Conservation (phyloP, 2,888 invertebrate species). For the Epistrophella euchroma region DNA sequence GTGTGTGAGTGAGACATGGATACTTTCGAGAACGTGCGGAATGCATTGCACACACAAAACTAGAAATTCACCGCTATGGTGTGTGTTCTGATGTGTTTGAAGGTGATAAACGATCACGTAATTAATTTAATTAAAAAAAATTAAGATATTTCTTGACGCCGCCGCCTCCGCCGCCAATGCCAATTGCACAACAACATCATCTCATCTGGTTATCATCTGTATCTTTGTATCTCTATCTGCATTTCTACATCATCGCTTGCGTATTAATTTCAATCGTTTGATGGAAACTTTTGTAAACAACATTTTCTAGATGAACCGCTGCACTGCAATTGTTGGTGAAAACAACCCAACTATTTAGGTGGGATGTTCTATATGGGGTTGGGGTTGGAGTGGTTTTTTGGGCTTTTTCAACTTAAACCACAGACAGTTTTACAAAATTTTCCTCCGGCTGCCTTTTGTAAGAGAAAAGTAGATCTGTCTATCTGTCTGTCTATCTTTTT, state of each 20-base stretch:
- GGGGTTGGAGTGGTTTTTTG: neutral
- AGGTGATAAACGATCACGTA: conserved; percentile 73
- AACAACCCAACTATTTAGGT: neutral
- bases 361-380: neutral
- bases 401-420: conserved; percentile 12
- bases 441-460: conserved; percentile 15
- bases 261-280: conserved; percentile 33
- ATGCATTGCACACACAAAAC: conserved; percentile 23
- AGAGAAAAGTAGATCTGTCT: conserved; percentile 18
- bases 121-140: conserved; percentile 71
- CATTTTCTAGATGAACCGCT: conserved; percentile 17
- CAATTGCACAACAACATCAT: conserved; percentile 64
- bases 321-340: neutral
- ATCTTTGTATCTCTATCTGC: conserved; percentile 20
- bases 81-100: conserved; percentile 49
- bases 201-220: conserved; percentile 24
- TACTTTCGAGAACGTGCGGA: conserved; percentile 38
- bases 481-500: conserved; percentile 30
- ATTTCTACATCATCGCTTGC: neutral
- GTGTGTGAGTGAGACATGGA: conserved; percentile 7
- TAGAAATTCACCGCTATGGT: conserved; percentile 25
- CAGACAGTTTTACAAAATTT: conserved; percentile 30
- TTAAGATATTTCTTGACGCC: conserved; percentile 67
- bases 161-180: conserved; percentile 29
- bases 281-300: conserved; percentile 30